phyloP scores from a whole-genome alignment of 92 coral and sea anemone species.

The Porites lobata region DNA sequence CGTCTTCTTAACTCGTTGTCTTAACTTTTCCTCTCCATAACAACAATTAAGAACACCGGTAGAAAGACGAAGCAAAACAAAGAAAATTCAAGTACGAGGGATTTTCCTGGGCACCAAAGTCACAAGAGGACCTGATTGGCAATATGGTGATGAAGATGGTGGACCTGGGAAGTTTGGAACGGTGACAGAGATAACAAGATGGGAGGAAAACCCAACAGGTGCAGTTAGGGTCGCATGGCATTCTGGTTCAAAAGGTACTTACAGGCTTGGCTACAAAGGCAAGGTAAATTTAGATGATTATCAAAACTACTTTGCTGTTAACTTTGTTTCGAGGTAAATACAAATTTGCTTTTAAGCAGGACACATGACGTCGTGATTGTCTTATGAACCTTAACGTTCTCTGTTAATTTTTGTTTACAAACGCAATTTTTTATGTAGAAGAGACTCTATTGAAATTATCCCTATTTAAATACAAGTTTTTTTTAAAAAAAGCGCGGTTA shows the following conservation, averaged over 20 bases:
- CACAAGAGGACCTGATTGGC: constrained; percentile 36
- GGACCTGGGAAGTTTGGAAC: constrained; percentile 2
- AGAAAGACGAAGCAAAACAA: neutral
- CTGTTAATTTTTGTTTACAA: no score
- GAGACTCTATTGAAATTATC: no score
- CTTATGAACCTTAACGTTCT: no score
- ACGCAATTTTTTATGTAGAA: no score
- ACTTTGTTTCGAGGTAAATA: neutral
- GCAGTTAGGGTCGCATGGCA: constrained; percentile 52
- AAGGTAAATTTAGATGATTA: constrained; percentile 28
- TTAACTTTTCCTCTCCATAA: neutral
- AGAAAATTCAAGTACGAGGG: constrained; percentile 23
- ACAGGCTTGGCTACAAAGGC: constrained; percentile 52
- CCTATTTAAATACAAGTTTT: no score
- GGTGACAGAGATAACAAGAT: constrained; percentile 23
- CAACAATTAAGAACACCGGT: constrained; percentile 6
- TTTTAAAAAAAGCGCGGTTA: no score
- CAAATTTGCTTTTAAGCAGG: no score
- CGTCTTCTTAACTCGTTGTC: neutral
- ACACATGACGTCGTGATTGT: no score
- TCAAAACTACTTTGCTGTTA: neutral
- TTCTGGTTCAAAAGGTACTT: constrained; percentile 35
- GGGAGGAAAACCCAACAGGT: constrained; percentile 16
- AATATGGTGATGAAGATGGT: constrained; percentile 21
- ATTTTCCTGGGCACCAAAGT: constrained; percentile 28